These are phyloP conservation scores for Drosophila melanogaster DNA, from an alignment of 1,140 invertebrate species.

Conservation along the genomic window DNA sequence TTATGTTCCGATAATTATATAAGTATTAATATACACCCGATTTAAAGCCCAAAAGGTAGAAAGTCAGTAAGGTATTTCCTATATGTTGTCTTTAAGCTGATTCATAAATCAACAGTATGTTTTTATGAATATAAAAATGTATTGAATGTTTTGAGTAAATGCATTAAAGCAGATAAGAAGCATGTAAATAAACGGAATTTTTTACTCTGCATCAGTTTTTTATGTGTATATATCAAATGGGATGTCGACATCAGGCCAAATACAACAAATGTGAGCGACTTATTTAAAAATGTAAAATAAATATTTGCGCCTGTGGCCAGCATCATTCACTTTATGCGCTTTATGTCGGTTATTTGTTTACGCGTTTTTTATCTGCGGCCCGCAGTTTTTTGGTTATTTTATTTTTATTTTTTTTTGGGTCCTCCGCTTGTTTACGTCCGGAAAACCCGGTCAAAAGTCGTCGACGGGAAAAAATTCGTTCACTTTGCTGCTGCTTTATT, in stretches of 20 bases:
- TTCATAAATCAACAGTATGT: neutral
- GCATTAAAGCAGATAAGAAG: neutral
- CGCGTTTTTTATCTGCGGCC: constrained; percentile 32
- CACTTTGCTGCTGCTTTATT: constrained; percentile 62
- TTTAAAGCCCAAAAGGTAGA: neutral
- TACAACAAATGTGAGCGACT: constrained; percentile 60
- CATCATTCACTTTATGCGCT: constrained; percentile 48
- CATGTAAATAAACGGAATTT: neutral
- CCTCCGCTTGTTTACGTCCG: constrained; percentile 18
- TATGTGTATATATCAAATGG: constrained; percentile 28
- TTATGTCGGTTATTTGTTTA: constrained; percentile 45
- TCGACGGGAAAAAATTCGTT: constrained; percentile 17
- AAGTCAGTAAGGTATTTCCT: neutral
- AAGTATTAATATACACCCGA: too few species aligned
- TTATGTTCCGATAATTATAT: too few species aligned
- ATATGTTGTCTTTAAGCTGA: too few species aligned
- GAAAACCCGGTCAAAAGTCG: constrained; percentile 10
- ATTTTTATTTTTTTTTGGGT: neutral
- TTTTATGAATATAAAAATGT: neutral
- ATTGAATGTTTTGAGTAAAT: neutral
- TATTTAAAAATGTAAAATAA: constrained; percentile 79
- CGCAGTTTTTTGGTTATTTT: constrained; percentile 3
- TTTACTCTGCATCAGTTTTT: neutral
- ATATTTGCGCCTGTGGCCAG: constrained; percentile 71
- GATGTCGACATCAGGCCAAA: constrained; percentile 11